A percentile compares a stretch with the other conserved stretches of the same genome.
These are phyloP conservation scores for Hiodon tergisus DNA, from an alignment of 2,113 vertebrate species.

Conservation along the genomic window DNA sequence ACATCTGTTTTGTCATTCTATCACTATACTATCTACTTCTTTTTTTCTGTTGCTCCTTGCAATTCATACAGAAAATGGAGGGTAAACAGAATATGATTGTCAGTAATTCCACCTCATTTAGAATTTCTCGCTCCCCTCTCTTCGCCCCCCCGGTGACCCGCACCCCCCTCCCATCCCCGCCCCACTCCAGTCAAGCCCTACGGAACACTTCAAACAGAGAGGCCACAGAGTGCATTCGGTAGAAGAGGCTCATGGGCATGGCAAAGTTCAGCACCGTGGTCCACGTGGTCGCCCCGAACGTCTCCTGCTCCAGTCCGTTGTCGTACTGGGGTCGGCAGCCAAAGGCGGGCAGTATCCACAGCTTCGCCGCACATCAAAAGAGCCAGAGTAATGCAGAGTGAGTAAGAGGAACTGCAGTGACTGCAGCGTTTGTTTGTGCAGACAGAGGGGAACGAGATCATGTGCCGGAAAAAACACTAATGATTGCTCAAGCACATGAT, in stretches of 20 bases:
- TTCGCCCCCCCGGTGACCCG: background rate
- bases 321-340: conserved; percentile 94
- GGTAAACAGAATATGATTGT: background rate
- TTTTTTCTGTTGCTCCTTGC: background rate
- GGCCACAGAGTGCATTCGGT: conserved; percentile 93
- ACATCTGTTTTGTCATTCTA: background rate
- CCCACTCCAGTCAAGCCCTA: conserved; percentile 63
- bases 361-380: conserved; percentile 50
- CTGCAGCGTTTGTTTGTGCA: no score
- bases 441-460: no score
- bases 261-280: conserved; percentile 92
- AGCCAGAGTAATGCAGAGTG: background rate
- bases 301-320: conserved; percentile 84
- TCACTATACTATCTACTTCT: background rate
- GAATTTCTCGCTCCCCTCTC: background rate
- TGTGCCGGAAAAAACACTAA: no score
- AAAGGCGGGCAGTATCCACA: conserved; percentile 93
- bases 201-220: conserved; percentile 91
- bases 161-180: background rate
- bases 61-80: conserved; percentile 7
- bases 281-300: conserved; percentile 89
- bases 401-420: background rate
- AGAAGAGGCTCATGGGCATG: conserved; percentile 92
- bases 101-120: background rate
- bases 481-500: no score